phyloP scores from a whole-genome alignment of 2,888 invertebrate genomes.

The Frankliniella intonsa region DNA sequence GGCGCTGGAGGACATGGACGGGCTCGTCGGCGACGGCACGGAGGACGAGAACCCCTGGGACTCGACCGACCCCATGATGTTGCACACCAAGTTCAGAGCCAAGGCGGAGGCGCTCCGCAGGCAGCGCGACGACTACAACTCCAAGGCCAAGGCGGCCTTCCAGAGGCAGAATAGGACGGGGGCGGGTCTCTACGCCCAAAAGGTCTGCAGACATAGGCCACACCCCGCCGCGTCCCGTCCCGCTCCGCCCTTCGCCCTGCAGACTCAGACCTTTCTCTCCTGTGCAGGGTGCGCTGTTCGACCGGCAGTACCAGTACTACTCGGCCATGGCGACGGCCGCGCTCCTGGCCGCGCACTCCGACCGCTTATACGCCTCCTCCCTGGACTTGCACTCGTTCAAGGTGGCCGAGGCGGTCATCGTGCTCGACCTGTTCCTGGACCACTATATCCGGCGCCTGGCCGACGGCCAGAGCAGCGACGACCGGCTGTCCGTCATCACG shows the following conservation, averaged over 20 bases:
- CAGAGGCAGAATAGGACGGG: not conserved
- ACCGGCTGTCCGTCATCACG: not conserved
- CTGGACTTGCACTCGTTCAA: not conserved
- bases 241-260: not conserved
- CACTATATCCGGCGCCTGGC: not conserved
- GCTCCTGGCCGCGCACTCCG: not conserved
- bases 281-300: not conserved
- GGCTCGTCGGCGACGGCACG: not conserved
- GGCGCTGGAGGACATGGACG: not conserved
- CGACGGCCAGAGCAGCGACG: not conserved
- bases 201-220: not conserved
- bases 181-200: not conserved
- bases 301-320: not conserved
- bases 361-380: not conserved
- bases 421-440: not conserved
- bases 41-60: not conserved
- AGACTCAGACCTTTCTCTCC: not conserved
- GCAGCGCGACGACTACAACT: not conserved
- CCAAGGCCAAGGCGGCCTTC: not conserved
- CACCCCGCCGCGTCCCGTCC: too few species aligned
- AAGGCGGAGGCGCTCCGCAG: not conserved
- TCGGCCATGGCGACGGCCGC: not conserved
- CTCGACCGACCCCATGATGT: not conserved
- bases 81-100: not conserved
- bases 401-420: not conserved